Evolutionary conservation across 64 coral and sea anemone species (phyloP).

Genomic region (Montipora cactus): DNA sequence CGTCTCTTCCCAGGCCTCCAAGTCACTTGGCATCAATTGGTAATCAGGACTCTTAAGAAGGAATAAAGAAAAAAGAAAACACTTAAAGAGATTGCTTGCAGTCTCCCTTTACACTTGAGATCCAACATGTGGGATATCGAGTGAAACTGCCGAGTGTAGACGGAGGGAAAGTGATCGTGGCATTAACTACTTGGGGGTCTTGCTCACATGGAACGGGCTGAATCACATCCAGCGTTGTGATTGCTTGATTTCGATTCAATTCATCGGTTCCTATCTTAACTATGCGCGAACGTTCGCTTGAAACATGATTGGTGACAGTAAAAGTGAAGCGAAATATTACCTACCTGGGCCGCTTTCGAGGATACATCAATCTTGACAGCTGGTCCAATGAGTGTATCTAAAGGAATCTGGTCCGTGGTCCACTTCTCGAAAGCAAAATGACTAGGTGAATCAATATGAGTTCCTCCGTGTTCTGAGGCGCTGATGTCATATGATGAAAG

Average conservation of each 20-base stretch:
- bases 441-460: slow-evolving; percentile 79
- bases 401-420: slow-evolving; percentile 70
- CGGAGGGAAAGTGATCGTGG: too few species aligned
- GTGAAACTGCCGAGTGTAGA: too few species aligned
- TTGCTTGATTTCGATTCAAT: too few species aligned
- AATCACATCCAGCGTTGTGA: too few species aligned
- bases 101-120: too few species aligned
- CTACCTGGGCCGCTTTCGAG: slow-evolving; percentile 51
- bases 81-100: too few species aligned
- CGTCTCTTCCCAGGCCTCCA: slow-evolving; percentile 62
- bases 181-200: too few species aligned
- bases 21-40: slow-evolving; percentile 62
- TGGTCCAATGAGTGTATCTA: slow-evolving; percentile 75
- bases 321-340: slow-evolving; percentile 2
- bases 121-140: too few species aligned
- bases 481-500: slow-evolving; percentile 69
- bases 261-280: too few species aligned
- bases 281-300: too few species aligned
- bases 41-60: slow-evolving; percentile 14
- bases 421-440: slow-evolving; percentile 58
- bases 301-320: too few species aligned
- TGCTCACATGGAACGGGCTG: too few species aligned
- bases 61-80: not conserved
- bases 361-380: slow-evolving; percentile 86
- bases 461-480: slow-evolving; percentile 82